Evolutionary conservation across 1,140 invertebrate genomes (phyloP), one percentile per base, ranked within the genome.

Genomic region (Cataglyphis hispanica): DNA sequence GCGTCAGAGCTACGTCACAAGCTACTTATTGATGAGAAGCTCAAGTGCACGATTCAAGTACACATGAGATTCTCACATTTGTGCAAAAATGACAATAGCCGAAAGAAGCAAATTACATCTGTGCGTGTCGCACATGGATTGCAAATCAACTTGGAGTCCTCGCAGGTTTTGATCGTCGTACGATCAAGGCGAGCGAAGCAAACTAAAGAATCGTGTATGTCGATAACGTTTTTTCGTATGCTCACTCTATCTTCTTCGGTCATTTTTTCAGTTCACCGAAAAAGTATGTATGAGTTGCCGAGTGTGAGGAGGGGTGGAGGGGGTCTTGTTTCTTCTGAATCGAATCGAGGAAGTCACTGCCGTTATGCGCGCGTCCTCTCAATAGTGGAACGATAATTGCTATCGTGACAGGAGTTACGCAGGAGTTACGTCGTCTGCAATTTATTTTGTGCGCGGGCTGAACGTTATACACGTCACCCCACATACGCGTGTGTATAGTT

Each of bases 41-140:
- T 43, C 16, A 43, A 63, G 40, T 69, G 76, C 34, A 58, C 43
- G 46, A 27, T 70, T 67, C 25, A 70, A 34, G n/a, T 43, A 16
- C 53, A 61, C 25, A 64, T 58, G 37, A 76, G 53, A 50, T 64
- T 56, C 25, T 7, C 40, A 40, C 80, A 86, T 8, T 7, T 81
- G 77, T 78, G 85, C 84, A 83, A 69, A 83, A 85, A 80, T 88
- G 81, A 85, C 85, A 91, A 90, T 91, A 85, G 87, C 81, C 87
- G 66, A 80, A 89, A 89, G 40, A 40, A 86, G 70, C 67, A 91
- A 92, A 92, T 92, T 90, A 89, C 83, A 81, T 87, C 84, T 91
- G 43, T 16, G 87, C 89, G 87, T 89, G 91, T 80, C 63, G 61
- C 64, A 60, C 74, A 86, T 87, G 60, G 87, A 90, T 83, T 76